Evolutionary conservation across 2,113 vertebrate genomes (phyloP), one percentile per base, ranked within the genome.

Genomic region (Nannobrachium achirus): DNA sequence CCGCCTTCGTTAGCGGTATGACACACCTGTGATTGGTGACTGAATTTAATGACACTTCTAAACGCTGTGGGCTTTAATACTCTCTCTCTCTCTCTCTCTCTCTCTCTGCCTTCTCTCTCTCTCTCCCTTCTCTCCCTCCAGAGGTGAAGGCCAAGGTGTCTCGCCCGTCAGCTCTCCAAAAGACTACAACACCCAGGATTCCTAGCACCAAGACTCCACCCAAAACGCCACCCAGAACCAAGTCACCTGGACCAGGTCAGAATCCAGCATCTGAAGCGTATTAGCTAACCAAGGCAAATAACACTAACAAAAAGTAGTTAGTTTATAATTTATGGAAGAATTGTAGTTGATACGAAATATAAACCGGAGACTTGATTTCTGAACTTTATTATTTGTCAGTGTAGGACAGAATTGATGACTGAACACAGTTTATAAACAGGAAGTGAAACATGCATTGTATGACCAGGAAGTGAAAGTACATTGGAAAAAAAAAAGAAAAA

Each of bases 1-100:
- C 67, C 0, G 63, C 79, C 10, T 91, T 93, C 18, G 88, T 92
- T 6, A 92, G 64, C 0, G 93, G 92, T 93, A 56, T 73, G 55
- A 45, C 18, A 48, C 33, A 48, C 49, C 6, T 2, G 1, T 6
- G n/a, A 10, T 33, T 11, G 8, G n/a, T 45, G 20, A 14, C 50
- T n/a, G 9, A n/a, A n/a, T 13, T 14, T 14, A 38, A 8, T 19
- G 20, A 68, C 39, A 48, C 52, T 33, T 33, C 25, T 33, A 33
- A 33, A 5, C 25, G 6, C 25, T n/a, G n/a, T n/a, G n/a, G 25
- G 25, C 25, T 33, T 2, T 18, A 11, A 44, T 8, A 41, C 0
- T 33, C 45, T 42, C 42, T 62, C 19, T 57, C 16, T 5, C 18
- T 3, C n/a, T 39, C 15, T 46, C 45, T 40, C 46, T 48, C 9